Evolutionary conservation across 2,888 invertebrate genomes (phyloP).

Genomic region (Synergus laeviventris): DNA sequence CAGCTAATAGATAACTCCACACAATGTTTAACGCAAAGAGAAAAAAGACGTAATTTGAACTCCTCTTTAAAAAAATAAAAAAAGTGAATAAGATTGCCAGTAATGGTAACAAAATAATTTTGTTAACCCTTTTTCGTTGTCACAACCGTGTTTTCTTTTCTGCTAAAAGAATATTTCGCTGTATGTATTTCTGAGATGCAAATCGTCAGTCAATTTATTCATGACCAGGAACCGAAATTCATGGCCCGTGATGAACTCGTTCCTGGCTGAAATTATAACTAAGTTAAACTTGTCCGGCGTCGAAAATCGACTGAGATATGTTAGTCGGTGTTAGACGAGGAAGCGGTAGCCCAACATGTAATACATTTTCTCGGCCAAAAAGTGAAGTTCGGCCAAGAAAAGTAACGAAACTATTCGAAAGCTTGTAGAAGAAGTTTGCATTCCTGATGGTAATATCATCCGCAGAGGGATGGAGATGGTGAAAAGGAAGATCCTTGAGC

Average conservation of each 20-base stretch:
- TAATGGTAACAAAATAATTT: no score
- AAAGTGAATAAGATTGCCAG: no score
- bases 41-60: not conserved
- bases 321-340: slow-evolving; percentile 8
- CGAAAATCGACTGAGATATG: slow-evolving; percentile 20
- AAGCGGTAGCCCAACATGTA: not conserved
- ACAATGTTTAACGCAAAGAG: not conserved
- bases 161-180: not conserved
- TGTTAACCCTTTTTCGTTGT: no score
- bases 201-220: slow-evolving; percentile 70
- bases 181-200: slow-evolving; percentile 58
- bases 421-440: slow-evolving; percentile 20
- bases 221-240: slow-evolving; percentile 59
- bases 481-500: slow-evolving; percentile 39
- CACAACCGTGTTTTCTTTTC: no score
- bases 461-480: slow-evolving; percentile 32
- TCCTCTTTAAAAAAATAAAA: no score
- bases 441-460: slow-evolving; percentile 45
- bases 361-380: slow-evolving; percentile 12
- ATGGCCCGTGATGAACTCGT: slow-evolving; percentile 52
- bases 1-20: slow-evolving; percentile 4
- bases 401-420: slow-evolving; percentile 3
- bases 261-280: slow-evolving; percentile 56
- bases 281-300: slow-evolving; percentile 46
- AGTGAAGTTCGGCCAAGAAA: not conserved